Conservation (phyloP, 2,797 vertebrate species). For the Oreochromis grahami region DNA sequence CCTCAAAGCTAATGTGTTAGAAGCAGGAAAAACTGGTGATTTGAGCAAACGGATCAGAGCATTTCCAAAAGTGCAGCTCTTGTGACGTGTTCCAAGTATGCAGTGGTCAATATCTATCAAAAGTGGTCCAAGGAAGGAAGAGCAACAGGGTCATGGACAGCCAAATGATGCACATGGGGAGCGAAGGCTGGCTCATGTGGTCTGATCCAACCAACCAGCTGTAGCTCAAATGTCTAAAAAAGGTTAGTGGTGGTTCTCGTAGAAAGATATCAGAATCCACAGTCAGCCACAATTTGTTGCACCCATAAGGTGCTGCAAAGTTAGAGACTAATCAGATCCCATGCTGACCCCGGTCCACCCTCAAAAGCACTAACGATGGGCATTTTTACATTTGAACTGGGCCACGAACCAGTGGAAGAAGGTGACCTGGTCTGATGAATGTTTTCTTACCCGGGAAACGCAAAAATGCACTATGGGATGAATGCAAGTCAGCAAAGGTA, state of each 20-base stretch:
- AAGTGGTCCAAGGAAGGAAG: not conserved
- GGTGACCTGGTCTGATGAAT: not conserved
- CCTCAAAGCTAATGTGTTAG: not conserved
- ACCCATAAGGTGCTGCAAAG: not conserved
- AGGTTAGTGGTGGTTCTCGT: not conserved
- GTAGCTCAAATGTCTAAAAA: not conserved
- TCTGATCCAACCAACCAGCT: not conserved
- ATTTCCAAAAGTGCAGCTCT: not conserved
- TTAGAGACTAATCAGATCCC: not conserved
- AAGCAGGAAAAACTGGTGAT: not conserved
- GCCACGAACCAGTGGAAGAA: not conserved
- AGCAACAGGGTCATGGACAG: not conserved
- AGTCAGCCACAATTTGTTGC: not conserved
- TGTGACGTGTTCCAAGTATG: not conserved
- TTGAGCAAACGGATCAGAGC: not conserved
- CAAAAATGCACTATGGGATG: not conserved
- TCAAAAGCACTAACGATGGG: not conserved
- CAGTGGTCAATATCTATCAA: not conserved
- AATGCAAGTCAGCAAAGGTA: not conserved
- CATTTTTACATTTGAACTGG: not conserved
- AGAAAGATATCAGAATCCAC: not conserved
- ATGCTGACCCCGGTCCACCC: not conserved
- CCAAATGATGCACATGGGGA: not conserved
- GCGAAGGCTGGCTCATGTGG: not conserved
- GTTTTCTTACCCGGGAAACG: rapidly evolving